Base-by-base conservation (phyloP, 2,113 vertebrate species). In the Pelmatolapia mariae region DNA sequence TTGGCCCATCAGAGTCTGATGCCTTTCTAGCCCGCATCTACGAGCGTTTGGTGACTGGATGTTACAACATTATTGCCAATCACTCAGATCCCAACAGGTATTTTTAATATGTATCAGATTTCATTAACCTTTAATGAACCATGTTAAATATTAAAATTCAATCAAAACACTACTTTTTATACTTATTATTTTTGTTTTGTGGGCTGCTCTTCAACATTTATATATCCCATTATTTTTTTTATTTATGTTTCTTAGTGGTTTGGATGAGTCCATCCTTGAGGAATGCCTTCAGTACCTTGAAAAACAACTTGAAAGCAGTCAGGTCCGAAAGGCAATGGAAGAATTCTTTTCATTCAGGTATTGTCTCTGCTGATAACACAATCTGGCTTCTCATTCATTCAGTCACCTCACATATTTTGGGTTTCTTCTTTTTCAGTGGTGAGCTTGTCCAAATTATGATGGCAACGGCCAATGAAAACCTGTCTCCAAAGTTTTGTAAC, bases 391-490 rank as follows among this genome's bases (percentile, higher is more conserved):
- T 38, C 7, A 54, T 84, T 31, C 33, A 66, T 26, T 8, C 33
- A 11, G 26, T 6, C 56, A n/a, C 29, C 8, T 68, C 36, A 76
- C 76, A 68, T 50, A 85, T 54, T 68, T 56, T 54, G 4, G 92
- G 4, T n/a, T 22, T 71, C 9, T 38, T 86, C 87, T 38, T 78
- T 78, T 45, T 11, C 89, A 99, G 99, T 68, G 99, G 99, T 38
- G 98, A 99, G 63, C 96, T 99, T 81, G 99, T 99, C 76, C 98
- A 99, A 95, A 99, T 99, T 93, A 99, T 99, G 98, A 99, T 99
- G 98, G 97, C 98, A 0, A 99, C 99, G 0, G 98, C 99, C 92
- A 99, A 99, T 83, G 98, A 99, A 93, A 98, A 97, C 92, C 96
- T 99, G 19, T 99, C 99, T 0, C 98, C 98, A 15, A 99, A 99